Base-by-base conservation (phyloP, 2,113 vertebrate genomes). In the Nesoenas mayeri region DNA sequence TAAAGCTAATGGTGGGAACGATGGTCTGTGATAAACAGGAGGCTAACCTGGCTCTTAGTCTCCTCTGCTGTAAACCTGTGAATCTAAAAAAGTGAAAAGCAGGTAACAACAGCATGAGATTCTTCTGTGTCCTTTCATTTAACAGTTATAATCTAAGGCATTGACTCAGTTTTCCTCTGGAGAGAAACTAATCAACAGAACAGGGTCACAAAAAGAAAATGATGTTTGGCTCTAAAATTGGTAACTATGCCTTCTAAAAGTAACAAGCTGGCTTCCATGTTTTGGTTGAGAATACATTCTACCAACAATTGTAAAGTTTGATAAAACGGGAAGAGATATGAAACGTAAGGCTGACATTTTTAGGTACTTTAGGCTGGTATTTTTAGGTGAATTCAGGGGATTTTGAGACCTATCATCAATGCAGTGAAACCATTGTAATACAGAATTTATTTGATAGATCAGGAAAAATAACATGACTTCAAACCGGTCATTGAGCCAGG, bases 181-280 rank as follows among this genome's bases (percentile, higher is more conserved):
- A 86, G 87, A 95, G 72, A 70, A 94, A 78, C 15, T 8, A 73
- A 94, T 96, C 80, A 87, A 91, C 81, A 84, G 56, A 51, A 71
- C 24, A 71, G 57, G 20, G 34, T 87, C 29, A 81, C 25, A 89
- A 81, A 89, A 89, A 74, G 56, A 84, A 87, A 87, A 89, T 44
- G 6, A 74, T 81, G 53, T 75, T 94, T 71, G 65, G 31, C 42
- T 96, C 51, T 84, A 84, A 91, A 94, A 79, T 7, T 47, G 42
- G 47, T 77, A 88, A 83, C 64, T 84, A 74, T 25, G 36, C 71
- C 75, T 89, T 92, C 83, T 56, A 78, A 58, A 84, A 87, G 73
- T 64, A 89, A 84, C 32, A 75, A 42, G 38, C 25, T 64, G 38
- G 19, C 29, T 79, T 91, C 69, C 66, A 10, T 38, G 34, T 72